These are phyloP conservation scores for Nesoenas mayeri DNA, from an alignment of 2,113 vertebrate genomes.

Conservation along the genomic window DNA sequence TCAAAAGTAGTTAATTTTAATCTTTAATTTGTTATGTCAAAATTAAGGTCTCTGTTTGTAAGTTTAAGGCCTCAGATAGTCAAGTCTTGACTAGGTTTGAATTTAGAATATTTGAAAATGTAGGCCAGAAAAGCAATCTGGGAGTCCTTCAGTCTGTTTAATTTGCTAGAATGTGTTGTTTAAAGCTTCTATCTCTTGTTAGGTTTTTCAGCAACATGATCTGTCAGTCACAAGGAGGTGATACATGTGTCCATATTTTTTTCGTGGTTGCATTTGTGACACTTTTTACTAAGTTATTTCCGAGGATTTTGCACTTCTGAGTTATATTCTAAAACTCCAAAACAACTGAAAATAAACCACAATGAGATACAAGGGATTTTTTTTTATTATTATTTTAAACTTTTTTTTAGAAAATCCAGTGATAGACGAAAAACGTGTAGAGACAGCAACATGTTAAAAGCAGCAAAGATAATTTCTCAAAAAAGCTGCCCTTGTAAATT, in stretches of 20 bases:
- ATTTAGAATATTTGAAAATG: not conserved
- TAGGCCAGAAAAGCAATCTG: not conserved
- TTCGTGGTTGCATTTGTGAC: not conserved
- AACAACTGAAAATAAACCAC: conserved; percentile 18
- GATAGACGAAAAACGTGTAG: conserved; percentile 50
- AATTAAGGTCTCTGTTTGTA: not conserved
- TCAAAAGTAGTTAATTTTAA: not conserved
- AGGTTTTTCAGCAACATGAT: not conserved
- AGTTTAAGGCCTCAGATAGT: not conserved
- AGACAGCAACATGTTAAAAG: conserved; percentile 36
- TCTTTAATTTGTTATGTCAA: not conserved
- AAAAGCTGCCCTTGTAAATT: conserved; percentile 47
- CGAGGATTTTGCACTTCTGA: not conserved
- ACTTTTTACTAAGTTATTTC: not conserved
- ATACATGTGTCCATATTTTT: not conserved
- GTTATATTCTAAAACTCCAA: conserved; percentile 18
- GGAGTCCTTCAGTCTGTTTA: not conserved
- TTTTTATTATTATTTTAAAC: not conserved
- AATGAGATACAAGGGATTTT: not conserved
- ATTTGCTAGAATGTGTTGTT: not conserved
- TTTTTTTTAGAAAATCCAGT: conserved; percentile 4
- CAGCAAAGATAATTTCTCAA: conserved; percentile 24
- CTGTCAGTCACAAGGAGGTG: not conserved
- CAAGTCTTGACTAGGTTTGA: not conserved
- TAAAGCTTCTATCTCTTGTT: not conserved